Conservation (phyloP, 2,888 invertebrate genomes). For the Ceratothoa steindachneri region DNA sequence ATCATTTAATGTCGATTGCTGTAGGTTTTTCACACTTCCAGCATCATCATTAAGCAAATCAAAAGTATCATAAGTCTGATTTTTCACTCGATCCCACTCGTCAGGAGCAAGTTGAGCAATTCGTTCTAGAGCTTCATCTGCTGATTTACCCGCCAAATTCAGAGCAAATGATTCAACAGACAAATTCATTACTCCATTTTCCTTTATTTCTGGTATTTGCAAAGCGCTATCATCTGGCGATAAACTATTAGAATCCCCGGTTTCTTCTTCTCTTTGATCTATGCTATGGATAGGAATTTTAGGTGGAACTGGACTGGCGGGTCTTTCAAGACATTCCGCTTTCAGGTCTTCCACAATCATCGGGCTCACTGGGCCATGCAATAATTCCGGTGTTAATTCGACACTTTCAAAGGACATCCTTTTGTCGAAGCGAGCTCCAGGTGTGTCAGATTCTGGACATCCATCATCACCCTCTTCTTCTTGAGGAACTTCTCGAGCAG, state of each 20-base stretch:
- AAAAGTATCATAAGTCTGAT: background rate
- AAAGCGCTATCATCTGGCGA: background rate
- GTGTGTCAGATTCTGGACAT: background rate
- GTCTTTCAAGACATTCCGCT: background rate
- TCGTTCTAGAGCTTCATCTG: background rate
- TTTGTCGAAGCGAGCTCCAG: background rate
- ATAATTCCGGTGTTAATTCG: background rate
- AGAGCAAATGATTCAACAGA: background rate
- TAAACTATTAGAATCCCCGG: background rate
- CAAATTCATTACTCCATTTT: background rate
- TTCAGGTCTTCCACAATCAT: background rate
- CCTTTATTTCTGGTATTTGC: background rate
- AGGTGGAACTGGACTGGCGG: background rate
- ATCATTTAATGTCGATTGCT: background rate
- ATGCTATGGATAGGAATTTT: background rate
- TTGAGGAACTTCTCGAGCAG: background rate
- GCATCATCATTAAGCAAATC: background rate
- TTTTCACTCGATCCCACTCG: background rate
- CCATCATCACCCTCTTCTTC: background rate
- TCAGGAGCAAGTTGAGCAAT: background rate
- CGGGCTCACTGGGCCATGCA: background rate
- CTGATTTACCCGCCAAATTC: background rate
- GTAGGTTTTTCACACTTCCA: too few species aligned
- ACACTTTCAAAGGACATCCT: background rate
- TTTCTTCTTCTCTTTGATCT: background rate